Percentiles rank a stretch among this genome's conserved stretches.
phyloP scores from a whole-genome alignment of 1,140 invertebrate species.

The Proctacanthus coquilletti region DNA sequence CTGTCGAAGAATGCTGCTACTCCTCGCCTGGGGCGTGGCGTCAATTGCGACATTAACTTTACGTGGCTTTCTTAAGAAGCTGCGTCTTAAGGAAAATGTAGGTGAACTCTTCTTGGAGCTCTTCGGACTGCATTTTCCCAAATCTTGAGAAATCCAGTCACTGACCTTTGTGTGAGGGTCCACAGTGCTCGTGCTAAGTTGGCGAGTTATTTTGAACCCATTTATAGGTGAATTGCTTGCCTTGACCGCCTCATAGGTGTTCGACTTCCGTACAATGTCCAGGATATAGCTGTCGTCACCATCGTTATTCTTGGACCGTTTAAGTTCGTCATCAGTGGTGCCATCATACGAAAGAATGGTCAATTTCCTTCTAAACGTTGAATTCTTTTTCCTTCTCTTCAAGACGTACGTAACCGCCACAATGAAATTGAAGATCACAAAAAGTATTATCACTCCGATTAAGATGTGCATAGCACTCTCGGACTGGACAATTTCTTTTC shows the following conservation, averaged over 20 bases:
- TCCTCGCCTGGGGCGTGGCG: slow-evolving; percentile 53
- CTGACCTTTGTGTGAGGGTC: slow-evolving; percentile 70
- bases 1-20: slow-evolving; percentile 52
- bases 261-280: slow-evolving; percentile 24
- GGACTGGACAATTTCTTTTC: slow-evolving; percentile 21
- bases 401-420: slow-evolving; percentile 23
- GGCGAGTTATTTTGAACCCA: slow-evolving; percentile 46
- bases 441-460: slow-evolving; percentile 58
- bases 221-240: slow-evolving; percentile 24
- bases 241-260: slow-evolving; percentile 39
- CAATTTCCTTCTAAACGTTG: slow-evolving; percentile 11
- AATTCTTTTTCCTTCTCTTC: slow-evolving; percentile 17
- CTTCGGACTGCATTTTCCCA: slow-evolving; percentile 28
- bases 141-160: slow-evolving; percentile 68
- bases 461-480: slow-evolving; percentile 49
- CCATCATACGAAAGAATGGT: slow-evolving; percentile 25
- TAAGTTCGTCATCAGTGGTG: slow-evolving; percentile 28
- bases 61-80: slow-evolving; percentile 33
- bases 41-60: slow-evolving; percentile 61
- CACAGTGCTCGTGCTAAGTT: slow-evolving; percentile 61
- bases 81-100: slow-evolving; percentile 11
- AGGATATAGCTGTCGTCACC: slow-evolving; percentile 27
- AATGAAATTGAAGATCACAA: slow-evolving; percentile 64
- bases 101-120: slow-evolving; percentile 10
- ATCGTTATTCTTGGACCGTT: slow-evolving; percentile 20